Base-by-base conservation (phyloP, 2,888 invertebrate genomes). In the Drosophila nr. medialis region DNA sequence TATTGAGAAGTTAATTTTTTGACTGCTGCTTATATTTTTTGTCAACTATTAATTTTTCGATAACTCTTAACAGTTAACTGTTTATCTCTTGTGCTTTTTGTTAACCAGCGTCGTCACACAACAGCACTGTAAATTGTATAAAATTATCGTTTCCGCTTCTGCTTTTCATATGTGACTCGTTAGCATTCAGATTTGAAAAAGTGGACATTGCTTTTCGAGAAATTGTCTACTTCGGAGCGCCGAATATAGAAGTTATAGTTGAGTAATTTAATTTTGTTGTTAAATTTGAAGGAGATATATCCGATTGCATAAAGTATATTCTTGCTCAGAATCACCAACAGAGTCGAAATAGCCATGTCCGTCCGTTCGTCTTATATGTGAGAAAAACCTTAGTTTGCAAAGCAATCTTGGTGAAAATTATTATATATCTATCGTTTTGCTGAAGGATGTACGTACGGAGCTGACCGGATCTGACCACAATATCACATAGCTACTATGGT, bases 301-400 rank as follows among this genome's bases (percentile, higher is more conserved):
- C 13, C 21, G 21, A 45, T 45, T 21, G 13, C 7, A 45, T 21
- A 21, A 21, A 21, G 1, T 13, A 45, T 13, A 2, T 18, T 21
- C 13, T 21, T 21, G 21, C 21, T 21, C 6, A 15, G 36, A 15
- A 36, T 36, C 21, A 13, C 21, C 7, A 45, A 21, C 45, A 4
- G 7, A 45, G 21, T 45, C 42, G 7, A 45, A 2, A 21, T 13
- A 45, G 3, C 42, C 21, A 21, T 45, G 13, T 13, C 4, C 6
- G 13, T 45, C 13, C 21, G 21, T 13, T 45, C 2, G 10, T 40
- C 2, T 40, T 40, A 40, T 40, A 21, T 40, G 40, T 21, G 10
- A n/a, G n/a, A 40, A 40, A 40, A n/a, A 0, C n/a, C 0, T 10
- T 2, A 1, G 5, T 10, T 11, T 40, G 10, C 1, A 10, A n/a